Evolutionary conservation across 2,888 invertebrate genomes (phyloP), one percentile per base, ranked within the genome.

Genomic region (Nomada fucata): DNA sequence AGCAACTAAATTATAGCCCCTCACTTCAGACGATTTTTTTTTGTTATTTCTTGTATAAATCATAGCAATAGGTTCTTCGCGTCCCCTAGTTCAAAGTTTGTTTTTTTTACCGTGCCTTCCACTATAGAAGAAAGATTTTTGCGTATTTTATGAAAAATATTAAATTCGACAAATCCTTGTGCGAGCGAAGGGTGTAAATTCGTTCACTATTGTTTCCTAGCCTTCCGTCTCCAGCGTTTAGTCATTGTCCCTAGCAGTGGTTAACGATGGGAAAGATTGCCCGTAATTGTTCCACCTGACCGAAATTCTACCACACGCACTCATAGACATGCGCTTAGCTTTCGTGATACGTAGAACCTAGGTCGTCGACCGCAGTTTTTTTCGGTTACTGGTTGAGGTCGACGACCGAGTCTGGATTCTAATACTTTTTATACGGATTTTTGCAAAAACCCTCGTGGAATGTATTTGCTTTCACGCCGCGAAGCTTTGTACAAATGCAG

Each of bases 1-100:
- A 82, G 81, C 73, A 63, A 23, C 63, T 65, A 77, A 69, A 76
- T 71, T 71, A 26, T 57, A 57, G 23, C 57, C 47, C 1, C 13
- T 1, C 47, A 13, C 2, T 47, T 11, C 47, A 3, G 4, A 15
- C 13, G 3, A 15, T 15, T 2, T 15, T 13, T 1, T 47, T 47
- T 13, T 47, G 15, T 47, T 36, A 36, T 36, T 36, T 7, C 36
- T 36, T 36, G 1, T 5, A 36, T 36, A 36, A 7, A 36, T 7
- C 36, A 36, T 36, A 36, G 1, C 36, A 36, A 36, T 36, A 7
- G 36, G 36, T 36, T 36, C 36, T 9, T 36, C 36, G 36, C 36
- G 9, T 36, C 36, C 7, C 36, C 36, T 36, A 36, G 36, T 36
- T 7, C 0, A 36, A 5, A 36, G 5, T 36, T 36, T 36, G 5